phyloP scores from a whole-genome alignment of 2,888 invertebrate genomes.

The Hetaerina titia region DNA sequence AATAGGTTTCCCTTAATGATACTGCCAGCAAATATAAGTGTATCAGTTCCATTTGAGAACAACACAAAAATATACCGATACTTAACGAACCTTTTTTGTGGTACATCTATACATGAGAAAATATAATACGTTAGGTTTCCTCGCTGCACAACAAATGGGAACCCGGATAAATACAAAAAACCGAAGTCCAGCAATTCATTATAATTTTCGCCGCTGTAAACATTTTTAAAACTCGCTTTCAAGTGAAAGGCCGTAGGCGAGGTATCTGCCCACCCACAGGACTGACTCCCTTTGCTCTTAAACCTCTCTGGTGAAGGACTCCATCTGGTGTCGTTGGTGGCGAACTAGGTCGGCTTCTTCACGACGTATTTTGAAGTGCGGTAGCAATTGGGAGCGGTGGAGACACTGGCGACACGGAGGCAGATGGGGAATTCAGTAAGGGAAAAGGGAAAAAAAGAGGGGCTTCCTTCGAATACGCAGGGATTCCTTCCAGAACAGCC shows the following conservation, averaged over 20 bases:
- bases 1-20: no score
- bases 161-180: no score
- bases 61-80: no score
- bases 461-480: neutral
- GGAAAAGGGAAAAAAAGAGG: neutral
- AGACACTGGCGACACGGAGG: slow-evolving; percentile 20
- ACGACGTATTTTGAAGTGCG: slow-evolving; percentile 29
- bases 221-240: neutral
- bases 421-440: slow-evolving; percentile 26
- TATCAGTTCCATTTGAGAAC: no score
- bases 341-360: slow-evolving; percentile 59
- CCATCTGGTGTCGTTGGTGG: slow-evolving; percentile 49
- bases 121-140: no score
- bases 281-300: neutral
- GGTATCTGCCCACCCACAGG: neutral
- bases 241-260: neutral
- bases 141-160: no score
- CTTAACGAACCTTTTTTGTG: no score
- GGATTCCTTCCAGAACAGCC: neutral
- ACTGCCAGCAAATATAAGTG: no score
- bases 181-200: no score
- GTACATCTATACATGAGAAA: no score
- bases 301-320: slow-evolving; percentile 23
- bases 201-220: no score
- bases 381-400: slow-evolving; percentile 1